These are phyloP conservation scores for Platorchestia sp. DNA, from an alignment of 1,140 invertebrate genomes.

Conservation along the genomic window DNA sequence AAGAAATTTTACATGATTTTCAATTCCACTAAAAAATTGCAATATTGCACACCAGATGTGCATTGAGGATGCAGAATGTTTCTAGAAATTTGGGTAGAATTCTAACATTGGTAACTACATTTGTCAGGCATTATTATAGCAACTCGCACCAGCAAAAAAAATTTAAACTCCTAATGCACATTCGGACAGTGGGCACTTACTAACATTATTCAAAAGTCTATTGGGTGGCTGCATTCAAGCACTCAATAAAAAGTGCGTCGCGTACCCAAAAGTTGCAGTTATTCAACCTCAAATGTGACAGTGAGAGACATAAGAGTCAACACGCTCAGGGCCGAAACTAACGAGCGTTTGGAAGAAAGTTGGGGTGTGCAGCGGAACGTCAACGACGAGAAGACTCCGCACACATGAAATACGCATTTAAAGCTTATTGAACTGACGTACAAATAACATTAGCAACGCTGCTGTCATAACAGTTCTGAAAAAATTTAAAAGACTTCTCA, in stretches of 20 bases:
- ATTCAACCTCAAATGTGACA: neutral
- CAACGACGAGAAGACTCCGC: neutral
- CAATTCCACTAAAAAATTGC: too few species aligned
- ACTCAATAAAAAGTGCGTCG: neutral
- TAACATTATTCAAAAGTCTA: too few species aligned
- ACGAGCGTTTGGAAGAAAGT: neutral
- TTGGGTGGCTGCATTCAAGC: neutral
- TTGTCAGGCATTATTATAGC: too few species aligned
- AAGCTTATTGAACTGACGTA: neutral
- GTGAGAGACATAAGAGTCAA: neutral
- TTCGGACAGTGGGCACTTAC: neutral
- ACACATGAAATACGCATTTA: neutral
- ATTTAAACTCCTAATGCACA: neutral
- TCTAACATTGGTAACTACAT: too few species aligned
- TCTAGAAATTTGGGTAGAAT: too few species aligned
- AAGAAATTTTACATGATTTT: too few species aligned
- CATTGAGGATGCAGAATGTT: too few species aligned
- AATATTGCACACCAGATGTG: too few species aligned
- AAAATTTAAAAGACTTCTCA: neutral
- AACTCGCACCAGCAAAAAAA: neutral
- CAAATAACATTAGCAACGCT: neutral
- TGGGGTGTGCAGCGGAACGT: neutral
- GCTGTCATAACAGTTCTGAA: neutral
- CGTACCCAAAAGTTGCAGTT: neutral
- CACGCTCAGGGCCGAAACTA: neutral